Evolutionary conservation across 2,113 vertebrate species (phyloP), one percentile per base, ranked within the genome.

Genomic region (Oceanites oceanicus): DNA sequence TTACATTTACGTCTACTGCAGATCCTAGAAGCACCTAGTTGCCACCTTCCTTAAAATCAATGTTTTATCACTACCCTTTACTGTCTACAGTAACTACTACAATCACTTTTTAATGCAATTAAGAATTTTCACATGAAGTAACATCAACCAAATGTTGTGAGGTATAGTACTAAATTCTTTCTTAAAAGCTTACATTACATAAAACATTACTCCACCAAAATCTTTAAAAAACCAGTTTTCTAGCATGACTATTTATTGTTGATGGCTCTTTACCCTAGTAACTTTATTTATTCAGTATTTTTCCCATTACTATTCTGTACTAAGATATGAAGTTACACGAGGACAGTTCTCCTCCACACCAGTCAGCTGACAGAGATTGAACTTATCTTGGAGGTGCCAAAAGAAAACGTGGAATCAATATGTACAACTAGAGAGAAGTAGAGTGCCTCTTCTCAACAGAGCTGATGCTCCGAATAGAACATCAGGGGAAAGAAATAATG

Each of bases 1-100:
- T 92, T 94, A 81, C 66, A 90, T 93, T 92, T 96, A 96, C 65
- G 38, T 59, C 82, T 63, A 63, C n/a, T 66, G 72, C 86, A 82
- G 50, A 76, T 67, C 61, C 67, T 40, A 75, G 71, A 92, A 56
- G 40, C 32, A 75, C 23, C 74, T 59, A 66, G 36, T 29, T 72
- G 59, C 42, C n/a, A 50, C 15, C 34, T 77, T 92, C 30, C 9
- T 53, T 76, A 82, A 91, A 94, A 66, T 59, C 23, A 66, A 9
- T 62, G 32, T 42, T 84, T 92, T 66, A 90, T 42, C 74, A 53
- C 18, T 80, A 66, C 22, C 32, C 23, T 86, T 95, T 76, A 73
- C 22, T 70, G 32, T 70, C n/a, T 10, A 38, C 38, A 38, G 38
- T 38, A 38, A 38, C 38, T 38, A 38, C 58, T 66, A 53, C 25